Evolutionary conservation across 1,140 invertebrate genomes (phyloP), one percentile per base, ranked within the genome.

Genomic region (Manduca sexta): DNA sequence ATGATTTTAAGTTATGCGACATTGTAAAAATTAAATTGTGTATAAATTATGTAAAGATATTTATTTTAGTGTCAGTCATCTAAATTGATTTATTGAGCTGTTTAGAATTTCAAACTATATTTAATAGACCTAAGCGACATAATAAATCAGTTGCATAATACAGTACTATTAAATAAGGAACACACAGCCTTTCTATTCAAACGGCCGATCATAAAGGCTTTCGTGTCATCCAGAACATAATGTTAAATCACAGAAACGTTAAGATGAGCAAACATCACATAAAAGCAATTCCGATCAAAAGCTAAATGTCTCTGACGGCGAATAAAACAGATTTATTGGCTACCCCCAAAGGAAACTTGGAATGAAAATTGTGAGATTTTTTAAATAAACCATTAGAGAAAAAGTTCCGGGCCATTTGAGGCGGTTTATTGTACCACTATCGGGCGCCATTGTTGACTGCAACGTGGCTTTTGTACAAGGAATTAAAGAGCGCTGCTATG

Each of bases 351-450:
- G 69, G 68, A 79, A 74, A 74, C 60, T 76, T 74, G 63, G 67
- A 81, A 81, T 77, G 72, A 73, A 81, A 82, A 82, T 69, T 73
- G 69, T 77, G 54, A 66, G 69, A 81, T 81, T 84, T 82, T 64
- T 84, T 81, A 84, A 84, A 84, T 81, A 82, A 82, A 84, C 74
- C 78, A 79, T 79, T 79, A 82, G 60, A 78, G 74, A 81, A 82
- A 83, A 84, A 84, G 81, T 84, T 84, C 78, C 78, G 74, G 71
- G 54, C 71, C 74, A 80, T 84, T 84, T 82, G 69, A 75, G 74
- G 78, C 67, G 72, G 75, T 73, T 73, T 76, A 84, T 80, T 75
- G 78, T 76, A 64, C 60, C 67, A 74, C 70, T 71, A 75, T 76
- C 64, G 64, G 52, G 60, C 52, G 64, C 77, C 59, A 70, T 82